A percentile compares a stretch with the other conserved stretches of the same genome.
phyloP scores from a whole-genome alignment of 2,113 vertebrate species.

The Callaeas wilsoni region DNA sequence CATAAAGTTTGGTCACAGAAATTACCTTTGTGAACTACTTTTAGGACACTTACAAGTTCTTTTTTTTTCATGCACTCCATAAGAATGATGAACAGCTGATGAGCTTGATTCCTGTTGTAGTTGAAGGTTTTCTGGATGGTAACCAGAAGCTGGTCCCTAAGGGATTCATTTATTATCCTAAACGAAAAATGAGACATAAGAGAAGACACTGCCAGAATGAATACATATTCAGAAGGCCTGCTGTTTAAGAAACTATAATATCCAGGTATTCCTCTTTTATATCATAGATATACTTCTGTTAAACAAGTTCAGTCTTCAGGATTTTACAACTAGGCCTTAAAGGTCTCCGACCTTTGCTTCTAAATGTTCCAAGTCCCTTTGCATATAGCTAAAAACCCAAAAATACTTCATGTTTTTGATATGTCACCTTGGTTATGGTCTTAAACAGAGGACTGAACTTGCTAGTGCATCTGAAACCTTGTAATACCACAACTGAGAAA shows the following conservation, averaged over 20 bases:
- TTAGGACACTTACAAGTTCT: constrained; percentile 86
- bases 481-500: background rate
- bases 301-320: background rate
- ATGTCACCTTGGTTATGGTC: background rate
- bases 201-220: background rate
- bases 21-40: background rate
- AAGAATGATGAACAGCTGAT: constrained; percentile 88
- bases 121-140: constrained; percentile 99
- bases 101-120: constrained; percentile 88
- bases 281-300: background rate
- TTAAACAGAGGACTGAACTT: background rate
- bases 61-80: constrained; percentile 98
- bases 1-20: background rate
- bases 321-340: background rate
- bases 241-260: background rate
- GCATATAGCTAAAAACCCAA: background rate
- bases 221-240: background rate
- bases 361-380: background rate
- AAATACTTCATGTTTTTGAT: background rate
- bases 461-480: background rate
- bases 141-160: constrained; percentile 91
- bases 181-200: constrained; percentile 16
- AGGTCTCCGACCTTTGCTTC: background rate
- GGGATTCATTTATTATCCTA: constrained; percentile 88
- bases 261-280: background rate